phyloP scores from a whole-genome alignment of 2,888 invertebrate genomes.

The Halocaridina rubra region DNA sequence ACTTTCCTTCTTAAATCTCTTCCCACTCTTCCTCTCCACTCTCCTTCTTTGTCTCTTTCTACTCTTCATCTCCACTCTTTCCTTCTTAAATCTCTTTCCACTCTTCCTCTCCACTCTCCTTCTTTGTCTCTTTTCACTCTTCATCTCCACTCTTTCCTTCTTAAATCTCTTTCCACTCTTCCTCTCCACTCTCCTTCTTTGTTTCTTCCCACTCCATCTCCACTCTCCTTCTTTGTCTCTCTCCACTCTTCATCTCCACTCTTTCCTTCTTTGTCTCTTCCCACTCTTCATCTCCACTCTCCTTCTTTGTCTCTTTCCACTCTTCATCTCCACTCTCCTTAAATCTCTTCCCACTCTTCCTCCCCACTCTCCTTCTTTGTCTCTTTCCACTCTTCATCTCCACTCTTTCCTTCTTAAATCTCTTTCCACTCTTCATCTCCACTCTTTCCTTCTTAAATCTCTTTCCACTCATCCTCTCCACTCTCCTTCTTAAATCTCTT shows the following conservation, averaged over 20 bases:
- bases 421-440: neutral
- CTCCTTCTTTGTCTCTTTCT: too few species aligned
- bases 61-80: too few species aligned
- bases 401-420: neutral
- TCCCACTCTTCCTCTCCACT: too few species aligned
- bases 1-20: too few species aligned
- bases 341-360: too few species aligned
- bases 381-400: too few species aligned
- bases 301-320: neutral
- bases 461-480: neutral
- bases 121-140: too few species aligned
- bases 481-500: conserved; percentile 5
- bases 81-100: neutral
- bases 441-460: neutral
- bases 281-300: too few species aligned
- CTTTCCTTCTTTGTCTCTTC: too few species aligned
- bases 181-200: neutral
- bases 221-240: neutral
- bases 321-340: neutral
- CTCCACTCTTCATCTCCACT: too few species aligned
- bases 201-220: neutral
- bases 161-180: neutral
- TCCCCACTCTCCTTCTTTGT: too few species aligned
- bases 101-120: conserved; percentile 3
- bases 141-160: too few species aligned